Evolutionary conservation across 2,888 invertebrate species (phyloP), one percentile per base, ranked within the genome.

Genomic region (Dicyrtoma fusca): DNA sequence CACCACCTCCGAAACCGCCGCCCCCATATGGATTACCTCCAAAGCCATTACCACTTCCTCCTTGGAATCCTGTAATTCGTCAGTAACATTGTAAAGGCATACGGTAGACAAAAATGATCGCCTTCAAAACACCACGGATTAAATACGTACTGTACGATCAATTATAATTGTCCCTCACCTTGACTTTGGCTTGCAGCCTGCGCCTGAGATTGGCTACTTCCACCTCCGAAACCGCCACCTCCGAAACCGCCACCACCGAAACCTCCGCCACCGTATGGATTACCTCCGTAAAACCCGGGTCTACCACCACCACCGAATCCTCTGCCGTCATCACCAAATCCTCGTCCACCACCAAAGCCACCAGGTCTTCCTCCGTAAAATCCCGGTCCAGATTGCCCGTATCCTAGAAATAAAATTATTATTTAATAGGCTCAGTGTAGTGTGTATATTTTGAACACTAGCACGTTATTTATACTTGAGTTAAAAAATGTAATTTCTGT

Each of bases 221-320:
- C 6, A 25, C 25, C n/a, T 1, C 55, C 55, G 23, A 55, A 55
- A 19, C 55, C 55, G 10, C 53, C 17, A 17, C 53, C 53, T n/a
- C n/a, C n/a, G n/a, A n/a, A n/a, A n/a, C n/a, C n/a, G n/a, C n/a
- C n/a, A n/a, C n/a, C n/a, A 51, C 53, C 17, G 11, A 13, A 13
- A 49, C 49, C 19, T n/a, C 55, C 55, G 21, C 17, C 17, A 55
- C 55, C 45, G 13, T 8, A 44, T 44, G 45, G 45, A 11, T 13
- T 13, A 19, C 55, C 21, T 11, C 55, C 55, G 6, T n/a, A 13
- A 55, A 19, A 23, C n/a, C 55, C 19, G n/a, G 3, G 11, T 19
- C 55, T 6, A 17, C 61, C 61, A 61, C 61, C 34, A 26, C 61
- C 64, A 55, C 76, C 72, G 21, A 73, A 66, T 51, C 75, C 75